Conservation (phyloP, 2,797 vertebrate species). For the Megalops cyprinoides region DNA sequence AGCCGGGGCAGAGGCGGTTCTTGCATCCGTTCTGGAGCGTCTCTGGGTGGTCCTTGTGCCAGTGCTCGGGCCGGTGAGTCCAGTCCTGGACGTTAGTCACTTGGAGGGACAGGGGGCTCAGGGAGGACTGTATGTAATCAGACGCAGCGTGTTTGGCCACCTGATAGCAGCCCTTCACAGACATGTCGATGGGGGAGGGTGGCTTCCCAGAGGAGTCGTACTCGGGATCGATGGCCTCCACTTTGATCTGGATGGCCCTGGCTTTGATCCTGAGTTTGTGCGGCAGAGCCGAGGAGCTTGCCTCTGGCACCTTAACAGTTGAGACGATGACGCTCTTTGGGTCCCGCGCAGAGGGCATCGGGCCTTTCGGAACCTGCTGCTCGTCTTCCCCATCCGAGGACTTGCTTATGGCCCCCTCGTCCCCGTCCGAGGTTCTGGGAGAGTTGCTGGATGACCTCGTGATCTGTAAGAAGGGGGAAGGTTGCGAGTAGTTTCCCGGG, state of each 20-base stretch:
- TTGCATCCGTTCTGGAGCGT: slow-evolving; percentile 72
- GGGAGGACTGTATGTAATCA: slow-evolving; percentile 71
- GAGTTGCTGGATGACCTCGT: slow-evolving; percentile 87
- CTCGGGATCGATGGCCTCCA: slow-evolving; percentile 85
- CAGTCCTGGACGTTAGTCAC: slow-evolving; percentile 88
- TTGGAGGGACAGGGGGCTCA: slow-evolving; percentile 86
- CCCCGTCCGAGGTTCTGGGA: slow-evolving; percentile 85
- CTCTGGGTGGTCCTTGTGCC: slow-evolving; percentile 78
- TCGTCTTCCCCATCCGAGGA: slow-evolving; percentile 93
- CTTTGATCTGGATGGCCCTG: slow-evolving; percentile 89
- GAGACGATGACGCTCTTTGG: slow-evolving; percentile 80
- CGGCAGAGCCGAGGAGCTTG: slow-evolving; percentile 84
- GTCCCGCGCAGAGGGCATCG: slow-evolving; percentile 76
- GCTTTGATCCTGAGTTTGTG: slow-evolving; percentile 95
- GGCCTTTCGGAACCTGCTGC: slow-evolving; percentile 94
- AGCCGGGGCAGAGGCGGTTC: slow-evolving; percentile 54
- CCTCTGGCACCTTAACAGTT: slow-evolving; percentile 87
- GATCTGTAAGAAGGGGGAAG: slow-evolving; percentile 82
- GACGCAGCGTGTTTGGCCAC: slow-evolving; percentile 66
- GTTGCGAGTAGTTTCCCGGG: slow-evolving; percentile 74
- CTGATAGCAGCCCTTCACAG: slow-evolving; percentile 73
- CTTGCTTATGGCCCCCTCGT: slow-evolving; percentile 86
- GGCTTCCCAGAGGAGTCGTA: slow-evolving; percentile 81
- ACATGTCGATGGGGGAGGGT: slow-evolving; percentile 74
- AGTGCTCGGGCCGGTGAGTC: slow-evolving; percentile 81